Evolutionary conservation across 2,113 vertebrate species (phyloP).

Genomic region (Bettongia penicillata): DNA sequence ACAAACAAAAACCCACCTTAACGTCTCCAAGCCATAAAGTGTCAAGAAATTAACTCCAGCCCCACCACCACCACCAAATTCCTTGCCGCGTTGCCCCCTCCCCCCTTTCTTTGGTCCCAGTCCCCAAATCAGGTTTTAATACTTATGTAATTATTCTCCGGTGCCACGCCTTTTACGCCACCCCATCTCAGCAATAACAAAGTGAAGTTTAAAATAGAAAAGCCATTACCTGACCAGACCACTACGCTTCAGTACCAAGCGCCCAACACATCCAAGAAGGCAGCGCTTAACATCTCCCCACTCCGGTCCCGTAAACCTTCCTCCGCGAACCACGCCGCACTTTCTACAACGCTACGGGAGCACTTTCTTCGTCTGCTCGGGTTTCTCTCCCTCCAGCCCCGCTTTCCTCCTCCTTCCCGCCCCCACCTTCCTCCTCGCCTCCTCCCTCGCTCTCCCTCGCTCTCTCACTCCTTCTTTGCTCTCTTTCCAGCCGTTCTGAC

Average conservation of each 20-base stretch:
- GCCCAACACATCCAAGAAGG: neutral
- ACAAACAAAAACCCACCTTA: neutral
- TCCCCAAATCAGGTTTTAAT: conserved; percentile 35
- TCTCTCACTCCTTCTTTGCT: neutral
- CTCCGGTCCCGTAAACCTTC: neutral
- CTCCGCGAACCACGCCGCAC: neutral
- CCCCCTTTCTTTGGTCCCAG: fast-evolving
- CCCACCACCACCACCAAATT: neutral
- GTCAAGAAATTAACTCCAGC: neutral
- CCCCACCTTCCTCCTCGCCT: neutral
- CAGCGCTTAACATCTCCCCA: neutral
- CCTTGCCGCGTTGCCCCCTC: neutral
- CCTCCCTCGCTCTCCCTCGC: neutral
- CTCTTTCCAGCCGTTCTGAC: conserved; percentile 7
- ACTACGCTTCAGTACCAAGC: conserved; percentile 7
- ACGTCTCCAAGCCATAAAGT: neutral
- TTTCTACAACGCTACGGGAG: neutral
- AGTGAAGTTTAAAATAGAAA: conserved; percentile 76
- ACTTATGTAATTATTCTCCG: conserved; percentile 52
- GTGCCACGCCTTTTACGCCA: conserved; percentile 63
- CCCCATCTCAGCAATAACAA: conserved; percentile 64
- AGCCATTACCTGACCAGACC: conserved; percentile 49
- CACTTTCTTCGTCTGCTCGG: neutral
- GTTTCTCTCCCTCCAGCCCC: neutral
- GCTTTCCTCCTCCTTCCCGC: neutral